A percentile compares a stretch with the other conserved stretches of the same genome.
Evolutionary conservation across 2,797 vertebrate genomes (phyloP).

Genomic region (Eulemur rubriventer): DNA sequence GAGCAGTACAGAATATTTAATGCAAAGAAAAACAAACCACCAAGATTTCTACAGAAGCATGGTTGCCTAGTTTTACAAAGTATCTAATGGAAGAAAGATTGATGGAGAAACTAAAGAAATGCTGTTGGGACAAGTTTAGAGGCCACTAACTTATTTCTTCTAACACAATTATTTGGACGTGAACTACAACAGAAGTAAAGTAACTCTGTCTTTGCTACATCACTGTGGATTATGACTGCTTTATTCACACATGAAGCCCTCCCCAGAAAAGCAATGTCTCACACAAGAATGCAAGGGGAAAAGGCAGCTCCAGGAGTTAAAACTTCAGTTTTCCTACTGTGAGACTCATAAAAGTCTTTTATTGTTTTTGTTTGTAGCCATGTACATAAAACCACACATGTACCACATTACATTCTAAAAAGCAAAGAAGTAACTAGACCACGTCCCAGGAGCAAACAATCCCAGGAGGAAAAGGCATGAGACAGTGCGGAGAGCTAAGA

Average conservation of each 20-base stretch:
- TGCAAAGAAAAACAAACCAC: neutral
- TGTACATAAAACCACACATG: neutral
- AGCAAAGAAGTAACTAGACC: neutral
- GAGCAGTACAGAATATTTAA: neutral
- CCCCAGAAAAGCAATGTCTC: neutral
- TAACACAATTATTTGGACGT: neutral
- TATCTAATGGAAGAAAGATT: too few relatives aligned
- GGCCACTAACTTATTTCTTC: neutral
- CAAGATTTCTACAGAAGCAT: neutral
- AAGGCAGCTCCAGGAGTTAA: neutral
- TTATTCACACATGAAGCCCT: neutral
- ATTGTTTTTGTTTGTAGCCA: neutral
- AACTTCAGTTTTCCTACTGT: neutral
- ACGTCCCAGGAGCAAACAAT: neutral
- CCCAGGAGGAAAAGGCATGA: neutral
- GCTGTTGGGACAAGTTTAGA: neutral
- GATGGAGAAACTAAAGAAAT: accelerated
- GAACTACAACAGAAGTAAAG: neutral
- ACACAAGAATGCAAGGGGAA: neutral
- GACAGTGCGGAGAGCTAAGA: neutral
- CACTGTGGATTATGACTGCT: neutral
- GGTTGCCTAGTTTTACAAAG: neutral
- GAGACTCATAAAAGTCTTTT: neutral
- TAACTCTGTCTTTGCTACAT: neutral
- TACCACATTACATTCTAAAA: neutral